Evolutionary conservation across 2,113 vertebrate genomes (phyloP), one percentile per base, ranked within the genome.

Genomic region (Xenopus borealis): DNA sequence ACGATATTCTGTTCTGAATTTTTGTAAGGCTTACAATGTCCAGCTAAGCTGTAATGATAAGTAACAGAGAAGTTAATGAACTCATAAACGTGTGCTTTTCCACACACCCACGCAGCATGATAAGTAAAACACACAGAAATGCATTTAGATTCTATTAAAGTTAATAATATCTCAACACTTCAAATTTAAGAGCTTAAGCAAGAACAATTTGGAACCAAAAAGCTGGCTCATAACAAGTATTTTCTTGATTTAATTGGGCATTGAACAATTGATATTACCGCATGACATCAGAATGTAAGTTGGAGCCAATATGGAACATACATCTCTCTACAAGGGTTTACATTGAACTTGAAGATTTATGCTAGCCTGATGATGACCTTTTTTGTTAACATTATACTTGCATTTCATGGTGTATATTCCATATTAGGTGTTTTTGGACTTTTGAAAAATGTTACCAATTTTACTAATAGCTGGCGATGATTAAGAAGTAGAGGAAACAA

Each of bases 231-330:
- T 16, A 23, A 50, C 44, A 66, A 66, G 16, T 12, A 46, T 66
- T 45, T 50, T 66, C 18, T 18, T 18, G 44, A 66, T 4, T 67
- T 67, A 67, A 67, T 67, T 67, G 65, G 65, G 65, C 46, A 67
- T 9, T 47, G 65, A 23, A 67, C 17, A 23, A 67, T 7, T 47
- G 65, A 67, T 67, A 50, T 66, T 44, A 66, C 30, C 18, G n/a
- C 17, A 66, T 67, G 44, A 67, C 65, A 66, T 66, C 63, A 67
- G 65, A 23, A 50, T 23, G 65, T 13, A 50, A 23, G 44, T 47
- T 23, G 19, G 46, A 12, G 44, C 45, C 65, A 67, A 46, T 7
- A 46, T 10, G 33, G 17, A 66, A 66, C 40, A 66, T 18, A 66
- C n/a, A 46, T 66, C 45, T 66, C 30, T 55, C 16, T 40, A 40